These are phyloP conservation scores for Oscheius sp. DNA, from an alignment of 2,888 invertebrate genomes.

Conservation along the genomic window DNA sequence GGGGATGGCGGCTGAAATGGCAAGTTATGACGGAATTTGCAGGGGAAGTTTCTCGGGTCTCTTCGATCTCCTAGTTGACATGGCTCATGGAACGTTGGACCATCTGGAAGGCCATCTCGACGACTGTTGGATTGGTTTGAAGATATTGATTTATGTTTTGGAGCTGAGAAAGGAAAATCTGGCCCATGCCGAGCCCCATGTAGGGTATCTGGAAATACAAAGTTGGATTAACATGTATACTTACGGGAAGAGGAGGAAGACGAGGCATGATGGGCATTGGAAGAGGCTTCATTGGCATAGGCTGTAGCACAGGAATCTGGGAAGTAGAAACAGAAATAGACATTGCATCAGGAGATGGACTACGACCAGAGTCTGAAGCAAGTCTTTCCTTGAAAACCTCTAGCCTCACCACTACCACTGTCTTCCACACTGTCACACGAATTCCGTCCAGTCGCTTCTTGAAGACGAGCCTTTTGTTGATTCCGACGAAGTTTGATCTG, in stretches of 20 bases:
- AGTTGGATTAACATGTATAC: no score
- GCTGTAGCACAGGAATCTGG: not conserved
- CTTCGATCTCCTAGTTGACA: not conserved
- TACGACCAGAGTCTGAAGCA: not conserved
- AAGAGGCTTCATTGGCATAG: constrained; percentile 16
- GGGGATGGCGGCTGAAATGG: constrained; percentile 7
- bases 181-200: not conserved
- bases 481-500: constrained; percentile 66
- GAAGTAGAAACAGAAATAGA: not conserved
- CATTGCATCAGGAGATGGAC: constrained; percentile 3
- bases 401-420: constrained; percentile 2
- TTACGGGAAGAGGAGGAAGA: not conserved
- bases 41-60: not conserved
- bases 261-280: constrained; percentile 21
- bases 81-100: not conserved
- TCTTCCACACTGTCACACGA: constrained; percentile 12
- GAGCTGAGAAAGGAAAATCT: not conserved
- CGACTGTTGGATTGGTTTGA: not conserved
- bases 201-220: not conserved
- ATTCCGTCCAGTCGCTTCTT: constrained; percentile 6
- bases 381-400: not conserved
- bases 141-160: not conserved
- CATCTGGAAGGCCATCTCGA: not conserved
- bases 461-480: constrained; percentile 42
- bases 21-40: not conserved